phyloP scores from a whole-genome alignment of 2,113 vertebrate genomes.

The Meleagris gallopavo region DNA sequence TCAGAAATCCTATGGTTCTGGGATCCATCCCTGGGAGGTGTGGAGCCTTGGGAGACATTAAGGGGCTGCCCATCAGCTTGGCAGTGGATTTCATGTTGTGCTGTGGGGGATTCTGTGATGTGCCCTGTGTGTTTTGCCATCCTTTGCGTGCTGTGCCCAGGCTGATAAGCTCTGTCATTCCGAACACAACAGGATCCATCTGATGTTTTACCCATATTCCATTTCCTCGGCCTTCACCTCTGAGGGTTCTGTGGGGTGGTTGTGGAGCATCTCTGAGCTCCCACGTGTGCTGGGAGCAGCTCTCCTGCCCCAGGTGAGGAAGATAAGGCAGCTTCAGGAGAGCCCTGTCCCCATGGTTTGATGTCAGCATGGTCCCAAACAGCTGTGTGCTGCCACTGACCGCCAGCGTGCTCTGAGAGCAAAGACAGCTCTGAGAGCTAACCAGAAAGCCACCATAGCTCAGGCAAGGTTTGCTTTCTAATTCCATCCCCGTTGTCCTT shows the following conservation, averaged over 20 bases:
- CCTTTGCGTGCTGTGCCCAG: conserved; percentile 11
- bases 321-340: background rate
- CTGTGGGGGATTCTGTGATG: background rate
- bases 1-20: background rate
- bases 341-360: background rate
- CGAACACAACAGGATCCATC: background rate
- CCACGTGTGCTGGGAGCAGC: background rate
- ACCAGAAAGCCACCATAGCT: background rate
- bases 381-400: background rate
- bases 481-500: accelerated
- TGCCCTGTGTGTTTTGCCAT: background rate
- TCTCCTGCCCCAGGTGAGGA: background rate
- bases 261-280: background rate
- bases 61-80: background rate
- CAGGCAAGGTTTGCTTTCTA: background rate
- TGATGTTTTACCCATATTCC: conserved; percentile 2
- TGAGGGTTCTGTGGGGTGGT: background rate
- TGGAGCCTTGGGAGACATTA: background rate
- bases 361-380: background rate
- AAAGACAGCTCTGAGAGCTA: background rate
- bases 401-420: background rate
- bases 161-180: conserved; percentile 21
- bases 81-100: background rate
- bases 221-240: background rate
- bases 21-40: background rate